Evolutionary conservation across 2,113 vertebrate species (phyloP).

Genomic region (Cariama cristata): DNA sequence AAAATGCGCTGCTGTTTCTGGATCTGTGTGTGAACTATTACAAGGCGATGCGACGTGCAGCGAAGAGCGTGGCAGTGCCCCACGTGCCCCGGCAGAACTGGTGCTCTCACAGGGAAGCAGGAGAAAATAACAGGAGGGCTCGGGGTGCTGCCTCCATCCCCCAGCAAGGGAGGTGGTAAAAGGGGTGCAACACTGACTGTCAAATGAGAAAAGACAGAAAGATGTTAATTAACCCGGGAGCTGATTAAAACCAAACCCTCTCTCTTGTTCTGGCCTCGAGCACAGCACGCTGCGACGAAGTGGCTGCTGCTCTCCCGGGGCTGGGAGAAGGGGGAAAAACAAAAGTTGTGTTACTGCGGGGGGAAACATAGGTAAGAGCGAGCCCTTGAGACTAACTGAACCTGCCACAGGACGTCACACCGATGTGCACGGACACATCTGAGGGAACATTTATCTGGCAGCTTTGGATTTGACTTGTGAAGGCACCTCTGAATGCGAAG

Average conservation of each 20-base stretch:
- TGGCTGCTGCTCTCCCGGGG: rapidly evolving
- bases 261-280: rapidly evolving
- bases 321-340: background rate
- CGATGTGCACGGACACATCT: rapidly evolving
- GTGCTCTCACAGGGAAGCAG: background rate
- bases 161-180: background rate
- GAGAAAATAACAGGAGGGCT: background rate
- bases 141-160: background rate
- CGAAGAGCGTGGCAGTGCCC: background rate
- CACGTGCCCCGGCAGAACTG: rapidly evolving
- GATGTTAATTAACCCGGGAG: background rate
- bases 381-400: conserved; percentile 2
- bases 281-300: rapidly evolving
- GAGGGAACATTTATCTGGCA: conserved; percentile 11
- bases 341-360: background rate
- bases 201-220: background rate
- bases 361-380: background rate
- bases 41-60: rapidly evolving
- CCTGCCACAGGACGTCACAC: conserved; percentile 5
- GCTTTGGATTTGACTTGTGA: background rate
- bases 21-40: background rate
- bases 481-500: background rate
- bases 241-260: background rate
- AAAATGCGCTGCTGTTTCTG: background rate
- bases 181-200: background rate